Base-by-base conservation (phyloP, 2,797 vertebrate species). In the Hylomyscus alleni region DNA sequence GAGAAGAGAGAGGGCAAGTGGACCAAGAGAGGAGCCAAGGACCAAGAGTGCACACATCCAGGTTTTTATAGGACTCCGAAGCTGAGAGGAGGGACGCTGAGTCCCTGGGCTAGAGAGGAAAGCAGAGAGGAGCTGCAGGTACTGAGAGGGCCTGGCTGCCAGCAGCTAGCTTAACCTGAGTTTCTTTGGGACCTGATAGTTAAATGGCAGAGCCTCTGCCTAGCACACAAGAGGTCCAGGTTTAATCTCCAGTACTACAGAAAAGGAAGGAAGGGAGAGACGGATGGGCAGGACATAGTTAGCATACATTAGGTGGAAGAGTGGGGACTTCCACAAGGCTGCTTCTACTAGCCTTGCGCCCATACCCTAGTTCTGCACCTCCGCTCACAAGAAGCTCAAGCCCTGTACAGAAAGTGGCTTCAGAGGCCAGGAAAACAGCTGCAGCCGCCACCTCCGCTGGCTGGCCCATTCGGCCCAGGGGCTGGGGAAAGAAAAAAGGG, bases 331-430 rank as follows among this genome's bases (percentile, higher is more conserved):
- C 80, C 98, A 92, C 62, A 93, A 98, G 97, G 94, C 94, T 73
- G 97, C 95, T 98, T 96, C 97, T 96, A 95, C 67, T 54, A 24
- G 96, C 99, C 97, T 99, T 99, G 95, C 97, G 92, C 54, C 98
- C 98, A 0, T 98, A 99, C 97, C 99, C 99, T 29, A 99, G 99
- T 90, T 99, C 99, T 0, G 99, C 99, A 58, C 99, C 99, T 60
- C 99, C 99, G 0, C 98, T 99, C 81, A 99, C 75, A 56, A 99
- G 97, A 89, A 99, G 96, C 73, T 99, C 99, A 0, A 98, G 98
- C 31, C 99, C 99, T 0, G 99, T 99, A 98, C 99, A 99, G 98
- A 99, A 99, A 2, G 98, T 99, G 2, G 99, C 99, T 0, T 99
- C 99, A 0, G 98, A 98, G 1, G 99, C 99, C 24, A 99, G 98